Evolutionary conservation across 2,888 invertebrate genomes (phyloP).

Genomic region (Synanthedon formicaeformis): DNA sequence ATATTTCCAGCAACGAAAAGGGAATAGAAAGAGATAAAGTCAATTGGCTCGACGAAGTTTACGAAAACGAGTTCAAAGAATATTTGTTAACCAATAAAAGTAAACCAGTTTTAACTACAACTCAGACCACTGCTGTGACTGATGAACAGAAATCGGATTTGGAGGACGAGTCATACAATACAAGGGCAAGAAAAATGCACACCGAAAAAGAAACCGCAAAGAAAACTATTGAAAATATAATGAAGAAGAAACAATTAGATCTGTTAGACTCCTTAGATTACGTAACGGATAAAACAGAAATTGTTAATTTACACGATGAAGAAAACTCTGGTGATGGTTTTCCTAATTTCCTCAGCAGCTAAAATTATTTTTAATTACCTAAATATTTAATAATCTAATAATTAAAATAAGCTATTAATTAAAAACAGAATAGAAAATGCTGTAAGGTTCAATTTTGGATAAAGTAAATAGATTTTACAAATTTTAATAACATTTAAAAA

Average conservation of each 20-base stretch:
- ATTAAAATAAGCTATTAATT: too few species aligned
- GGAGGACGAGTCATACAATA: background rate
- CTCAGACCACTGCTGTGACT: background rate
- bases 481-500: too few species aligned
- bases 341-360: too few species aligned
- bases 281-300: slow-evolving; percentile 26
- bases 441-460: too few species aligned
- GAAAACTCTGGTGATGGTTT: too few species aligned
- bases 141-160: too few species aligned
- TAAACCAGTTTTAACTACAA: background rate
- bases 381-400: too few species aligned
- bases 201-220: slow-evolving; percentile 2
- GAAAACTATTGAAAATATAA: slow-evolving; percentile 20
- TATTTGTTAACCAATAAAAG: background rate
- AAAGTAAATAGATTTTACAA: too few species aligned
- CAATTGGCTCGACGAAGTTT: slow-evolving; percentile 30
- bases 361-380: too few species aligned
- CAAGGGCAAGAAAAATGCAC: background rate
- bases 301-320: too few species aligned
- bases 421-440: too few species aligned
- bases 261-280: slow-evolving; percentile 45
- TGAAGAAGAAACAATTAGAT: slow-evolving; percentile 32
- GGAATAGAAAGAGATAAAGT: slow-evolving; percentile 8
- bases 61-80: slow-evolving; percentile 18
- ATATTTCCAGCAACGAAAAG: background rate